These are phyloP conservation scores for Verasper variegatus DNA, from an alignment of 2,113 vertebrate species.

Conservation along the genomic window DNA sequence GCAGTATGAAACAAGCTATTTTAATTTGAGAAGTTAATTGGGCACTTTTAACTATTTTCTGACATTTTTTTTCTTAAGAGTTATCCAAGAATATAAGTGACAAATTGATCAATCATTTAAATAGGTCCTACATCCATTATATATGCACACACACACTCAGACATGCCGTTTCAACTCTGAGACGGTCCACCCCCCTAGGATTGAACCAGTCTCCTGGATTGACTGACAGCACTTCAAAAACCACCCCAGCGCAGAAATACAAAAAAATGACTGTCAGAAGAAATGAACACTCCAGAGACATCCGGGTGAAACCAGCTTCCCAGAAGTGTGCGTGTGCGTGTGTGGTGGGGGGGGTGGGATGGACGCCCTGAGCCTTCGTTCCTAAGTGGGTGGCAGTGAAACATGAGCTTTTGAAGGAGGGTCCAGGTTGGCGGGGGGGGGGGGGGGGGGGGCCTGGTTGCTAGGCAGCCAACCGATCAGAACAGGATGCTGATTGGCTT, in stretches of 20 bases:
- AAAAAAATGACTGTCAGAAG: conserved; percentile 13
- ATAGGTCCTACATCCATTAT: conserved; percentile 14
- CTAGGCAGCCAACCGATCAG: conserved; percentile 59
- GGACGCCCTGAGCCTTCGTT: conserved; percentile 47
- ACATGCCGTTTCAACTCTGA: conserved; percentile 54
- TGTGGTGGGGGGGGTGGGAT: neutral
- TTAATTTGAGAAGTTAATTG: too few species aligned
- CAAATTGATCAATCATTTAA: conserved; percentile 1
- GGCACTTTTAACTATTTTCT: too few species aligned
- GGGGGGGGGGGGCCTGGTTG: conserved; percentile 51
- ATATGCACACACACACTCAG: conserved; percentile 43
- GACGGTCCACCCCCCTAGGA: conserved; percentile 34
- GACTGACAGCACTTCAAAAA: conserved; percentile 58
- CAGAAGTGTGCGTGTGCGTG: too few species aligned
- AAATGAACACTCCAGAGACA: conserved; percentile 20
- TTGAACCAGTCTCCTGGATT: conserved; percentile 14
- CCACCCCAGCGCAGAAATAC: neutral
- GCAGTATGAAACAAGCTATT: too few species aligned
- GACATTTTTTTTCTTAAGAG: neutral
- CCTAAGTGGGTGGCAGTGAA: conserved; percentile 67
- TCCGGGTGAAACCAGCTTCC: conserved; percentile 30
- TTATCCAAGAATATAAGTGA: neutral
- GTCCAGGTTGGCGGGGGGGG: conserved; percentile 26
- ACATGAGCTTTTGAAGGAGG: conserved; percentile 54
- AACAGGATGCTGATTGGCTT: conserved; percentile 53